phyloP scores from a whole-genome alignment of 1,140 invertebrate genomes.

The Pseudomyrmex cubaensis region DNA sequence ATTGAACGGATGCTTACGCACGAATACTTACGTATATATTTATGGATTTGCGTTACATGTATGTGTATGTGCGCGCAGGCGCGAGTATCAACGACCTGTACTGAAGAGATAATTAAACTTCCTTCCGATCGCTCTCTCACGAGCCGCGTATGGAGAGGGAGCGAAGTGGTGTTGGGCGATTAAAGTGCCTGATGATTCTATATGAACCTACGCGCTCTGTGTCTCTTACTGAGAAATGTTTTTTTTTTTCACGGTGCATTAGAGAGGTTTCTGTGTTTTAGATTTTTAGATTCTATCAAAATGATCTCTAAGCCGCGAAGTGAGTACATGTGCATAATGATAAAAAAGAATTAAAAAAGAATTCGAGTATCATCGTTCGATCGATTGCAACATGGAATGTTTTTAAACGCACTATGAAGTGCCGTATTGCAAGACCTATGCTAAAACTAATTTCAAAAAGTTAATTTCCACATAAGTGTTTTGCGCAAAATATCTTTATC shows the following conservation, averaged over 20 bases:
- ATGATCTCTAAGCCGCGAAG: no score
- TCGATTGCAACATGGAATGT: background rate
- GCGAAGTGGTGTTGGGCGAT: slow-evolving; percentile 29
- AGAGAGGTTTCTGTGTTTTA: no score
- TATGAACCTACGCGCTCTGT: background rate
- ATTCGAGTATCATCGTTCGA: background rate
- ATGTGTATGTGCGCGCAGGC: slow-evolving; percentile 17
- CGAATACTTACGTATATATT: slow-evolving; percentile 3
- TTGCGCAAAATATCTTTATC: background rate
- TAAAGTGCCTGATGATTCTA: slow-evolving; percentile 31
- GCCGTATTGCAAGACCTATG: no score
- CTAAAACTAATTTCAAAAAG: background rate
- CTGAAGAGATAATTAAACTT: slow-evolving; percentile 77
- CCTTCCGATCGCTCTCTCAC: slow-evolving; percentile 68
- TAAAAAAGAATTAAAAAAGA: no score
- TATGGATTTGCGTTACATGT: slow-evolving; percentile 12
- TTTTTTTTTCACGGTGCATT: background rate
- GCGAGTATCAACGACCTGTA: slow-evolving; percentile 70
- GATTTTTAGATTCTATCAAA: no score
- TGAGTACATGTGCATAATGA: no score
- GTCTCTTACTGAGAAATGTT: background rate
- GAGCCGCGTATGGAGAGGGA: slow-evolving; percentile 55
- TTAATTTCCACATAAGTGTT: background rate
- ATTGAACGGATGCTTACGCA: background rate
- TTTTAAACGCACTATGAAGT: background rate